These are phyloP conservation scores for Diglossa brunneiventris DNA, from an alignment of 2,113 vertebrate genomes.

Conservation along the genomic window DNA sequence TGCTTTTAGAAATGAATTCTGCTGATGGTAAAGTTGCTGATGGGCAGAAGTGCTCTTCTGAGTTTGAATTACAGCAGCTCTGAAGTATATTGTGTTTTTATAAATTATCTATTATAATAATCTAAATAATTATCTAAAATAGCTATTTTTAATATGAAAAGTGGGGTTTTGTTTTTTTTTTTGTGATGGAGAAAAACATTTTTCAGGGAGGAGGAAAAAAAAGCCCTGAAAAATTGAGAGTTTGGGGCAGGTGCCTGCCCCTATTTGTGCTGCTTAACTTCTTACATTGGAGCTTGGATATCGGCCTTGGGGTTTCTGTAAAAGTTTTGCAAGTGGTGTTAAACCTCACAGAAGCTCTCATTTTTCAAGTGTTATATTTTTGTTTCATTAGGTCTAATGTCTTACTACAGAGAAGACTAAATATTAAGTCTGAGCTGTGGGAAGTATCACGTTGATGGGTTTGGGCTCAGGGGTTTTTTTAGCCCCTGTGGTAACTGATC, in stretches of 20 bases:
- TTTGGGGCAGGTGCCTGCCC: neutral
- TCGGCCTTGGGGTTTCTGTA: neutral
- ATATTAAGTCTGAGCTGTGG: neutral
- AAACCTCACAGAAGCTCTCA: neutral
- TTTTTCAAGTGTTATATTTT: neutral
- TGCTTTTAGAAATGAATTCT: neutral
- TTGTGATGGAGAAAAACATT: neutral
- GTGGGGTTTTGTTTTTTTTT: neutral
- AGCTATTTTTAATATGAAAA: neutral
- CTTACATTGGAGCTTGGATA: neutral
- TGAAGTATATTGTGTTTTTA: neutral
- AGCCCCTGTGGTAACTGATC: conserved; percentile 24
- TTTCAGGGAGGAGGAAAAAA: neutral
- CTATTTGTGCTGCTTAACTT: neutral
- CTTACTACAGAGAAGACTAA: neutral
- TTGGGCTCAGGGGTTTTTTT: neutral
- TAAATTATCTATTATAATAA: too few species aligned
- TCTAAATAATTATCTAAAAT: too few species aligned
- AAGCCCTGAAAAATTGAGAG: neutral
- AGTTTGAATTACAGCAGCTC: neutral
- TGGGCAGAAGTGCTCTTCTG: neutral
- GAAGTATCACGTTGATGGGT: neutral
- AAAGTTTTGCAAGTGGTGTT: neutral
- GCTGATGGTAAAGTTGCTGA: neutral
- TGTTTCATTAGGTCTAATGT: neutral